Evolutionary conservation across 2,797 vertebrate genomes (phyloP).

Genomic region (Perodicticus potto): DNA sequence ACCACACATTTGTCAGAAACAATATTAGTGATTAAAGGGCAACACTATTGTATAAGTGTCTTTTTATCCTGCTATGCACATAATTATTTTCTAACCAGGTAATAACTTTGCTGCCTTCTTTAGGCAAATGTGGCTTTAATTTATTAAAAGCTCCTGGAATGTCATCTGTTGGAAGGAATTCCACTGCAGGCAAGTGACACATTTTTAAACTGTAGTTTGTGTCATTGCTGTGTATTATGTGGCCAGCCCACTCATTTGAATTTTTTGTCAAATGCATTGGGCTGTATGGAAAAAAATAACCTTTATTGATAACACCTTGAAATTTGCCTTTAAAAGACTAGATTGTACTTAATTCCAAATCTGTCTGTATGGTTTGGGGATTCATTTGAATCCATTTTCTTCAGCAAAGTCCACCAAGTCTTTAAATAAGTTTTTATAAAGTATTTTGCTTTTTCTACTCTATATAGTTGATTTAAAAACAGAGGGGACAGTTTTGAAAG

Average conservation of each 20-base stretch:
- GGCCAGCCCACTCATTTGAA: not conserved
- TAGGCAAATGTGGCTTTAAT: not conserved
- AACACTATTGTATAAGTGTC: not conserved
- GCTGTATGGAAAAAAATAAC: not conserved
- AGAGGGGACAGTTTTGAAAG: not conserved
- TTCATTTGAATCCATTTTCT: not conserved
- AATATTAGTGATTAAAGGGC: not conserved
- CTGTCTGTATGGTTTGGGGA: not conserved
- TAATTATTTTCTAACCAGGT: not conserved
- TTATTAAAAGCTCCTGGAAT: not conserved
- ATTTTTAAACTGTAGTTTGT: not conserved
- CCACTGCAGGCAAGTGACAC: not conserved
- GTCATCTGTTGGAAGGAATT: not conserved
- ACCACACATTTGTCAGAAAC: not conserved
- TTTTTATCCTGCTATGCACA: not conserved
- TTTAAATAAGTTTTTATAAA: not conserved
- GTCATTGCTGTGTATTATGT: not conserved
- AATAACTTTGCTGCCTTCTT: not conserved
- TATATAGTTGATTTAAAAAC: not conserved
- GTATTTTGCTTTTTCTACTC: not conserved
- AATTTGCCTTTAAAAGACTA: not conserved
- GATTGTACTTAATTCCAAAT: not conserved
- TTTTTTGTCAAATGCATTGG: not conserved
- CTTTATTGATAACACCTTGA: not conserved
- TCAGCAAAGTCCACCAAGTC: not conserved